Conservation (phyloP, 2,113 vertebrate genomes). For the Python bivittatus region DNA sequence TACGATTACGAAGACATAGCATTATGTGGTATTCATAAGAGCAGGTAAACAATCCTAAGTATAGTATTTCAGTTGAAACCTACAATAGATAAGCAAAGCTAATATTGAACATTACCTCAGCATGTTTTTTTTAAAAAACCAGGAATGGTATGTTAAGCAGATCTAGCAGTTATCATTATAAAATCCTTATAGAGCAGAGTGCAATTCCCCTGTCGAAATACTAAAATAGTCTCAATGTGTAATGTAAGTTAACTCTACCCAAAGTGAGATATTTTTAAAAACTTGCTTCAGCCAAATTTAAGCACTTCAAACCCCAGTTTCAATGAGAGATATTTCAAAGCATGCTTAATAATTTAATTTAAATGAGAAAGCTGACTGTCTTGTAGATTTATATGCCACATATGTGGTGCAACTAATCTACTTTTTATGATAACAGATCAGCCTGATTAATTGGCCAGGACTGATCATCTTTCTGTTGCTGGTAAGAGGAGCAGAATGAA, state of each 20-base stretch:
- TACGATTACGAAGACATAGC: background rate
- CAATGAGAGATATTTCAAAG: background rate
- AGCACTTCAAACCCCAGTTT: background rate
- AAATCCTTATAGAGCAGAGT: background rate
- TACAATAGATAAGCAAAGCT: conserved; percentile 28
- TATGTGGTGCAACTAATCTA: background rate
- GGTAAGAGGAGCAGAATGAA: background rate
- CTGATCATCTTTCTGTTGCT: background rate
- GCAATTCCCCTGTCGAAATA: background rate
- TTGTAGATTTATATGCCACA: background rate
- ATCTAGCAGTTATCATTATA: conserved; percentile 8
- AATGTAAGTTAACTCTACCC: background rate
- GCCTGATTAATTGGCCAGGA: background rate
- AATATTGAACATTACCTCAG: conserved; percentile 4
- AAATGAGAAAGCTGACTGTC: background rate
- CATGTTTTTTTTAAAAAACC: background rate
- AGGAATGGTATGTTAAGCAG: conserved; percentile 19
- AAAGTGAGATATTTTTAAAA: background rate
- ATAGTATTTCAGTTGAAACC: background rate
- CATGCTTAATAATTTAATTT: background rate
- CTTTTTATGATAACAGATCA: background rate
- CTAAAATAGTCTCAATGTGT: background rate
- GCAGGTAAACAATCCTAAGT: conserved; percentile 14
- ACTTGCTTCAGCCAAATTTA: background rate
- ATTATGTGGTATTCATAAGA: background rate